Evolutionary conservation across 1,140 invertebrate genomes (phyloP).

Genomic region (Drosophila ercepeae): DNA sequence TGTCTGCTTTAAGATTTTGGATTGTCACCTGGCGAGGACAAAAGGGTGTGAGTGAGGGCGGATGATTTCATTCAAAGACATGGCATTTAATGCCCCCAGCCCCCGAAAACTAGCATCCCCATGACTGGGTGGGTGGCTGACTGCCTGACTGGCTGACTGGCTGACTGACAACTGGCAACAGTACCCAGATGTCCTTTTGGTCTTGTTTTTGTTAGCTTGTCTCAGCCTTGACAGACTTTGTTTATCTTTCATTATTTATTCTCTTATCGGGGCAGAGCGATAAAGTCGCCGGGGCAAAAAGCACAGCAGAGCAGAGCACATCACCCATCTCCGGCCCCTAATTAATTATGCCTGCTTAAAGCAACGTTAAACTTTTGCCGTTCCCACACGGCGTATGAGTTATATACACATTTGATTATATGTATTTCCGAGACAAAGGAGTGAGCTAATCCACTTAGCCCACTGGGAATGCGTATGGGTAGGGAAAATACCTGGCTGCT

Average conservation of each 20-base stretch:
- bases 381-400: slow-evolving; percentile 45
- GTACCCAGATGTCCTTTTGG: slow-evolving; percentile 36
- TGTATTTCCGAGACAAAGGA: background rate
- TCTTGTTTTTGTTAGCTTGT: slow-evolving; percentile 46
- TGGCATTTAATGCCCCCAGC: slow-evolving; percentile 38
- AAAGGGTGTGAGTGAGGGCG: slow-evolving; percentile 12
- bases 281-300: slow-evolving; percentile 49
- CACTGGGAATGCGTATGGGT: slow-evolving; percentile 21
- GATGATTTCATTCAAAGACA: slow-evolving; percentile 68
- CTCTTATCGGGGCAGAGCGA: slow-evolving; percentile 62
- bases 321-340: slow-evolving; percentile 32
- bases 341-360: slow-evolving; percentile 66
- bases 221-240: slow-evolving; percentile 64
- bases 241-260: slow-evolving; percentile 81
- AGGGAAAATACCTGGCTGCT: slow-evolving; percentile 42
- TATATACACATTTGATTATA: slow-evolving; percentile 16
- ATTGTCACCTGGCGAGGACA: slow-evolving; percentile 62
- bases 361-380: slow-evolving; percentile 13
- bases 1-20: slow-evolving; percentile 53
- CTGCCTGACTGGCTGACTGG: background rate
- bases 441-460: slow-evolving; percentile 41
- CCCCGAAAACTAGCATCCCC: background rate
- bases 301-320: slow-evolving; percentile 22
- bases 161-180: slow-evolving; percentile 2
- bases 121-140: background rate